Evolutionary conservation across 2,113 vertebrate genomes (phyloP).

Genomic region (Opisthocomus hoazin): DNA sequence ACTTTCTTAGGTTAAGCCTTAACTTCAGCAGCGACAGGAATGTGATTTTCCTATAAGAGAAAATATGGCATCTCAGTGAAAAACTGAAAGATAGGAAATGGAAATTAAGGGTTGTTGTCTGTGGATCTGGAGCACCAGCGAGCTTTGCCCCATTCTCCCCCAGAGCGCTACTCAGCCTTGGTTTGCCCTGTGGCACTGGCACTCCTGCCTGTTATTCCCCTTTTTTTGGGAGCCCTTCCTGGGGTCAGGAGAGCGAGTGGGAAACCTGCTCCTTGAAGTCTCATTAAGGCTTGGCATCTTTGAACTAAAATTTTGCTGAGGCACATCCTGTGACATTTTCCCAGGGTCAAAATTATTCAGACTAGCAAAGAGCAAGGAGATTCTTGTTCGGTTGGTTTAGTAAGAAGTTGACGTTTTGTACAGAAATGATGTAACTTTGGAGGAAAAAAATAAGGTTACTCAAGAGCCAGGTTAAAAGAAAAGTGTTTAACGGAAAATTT

Average conservation of each 20-base stretch:
- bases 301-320: not conserved
- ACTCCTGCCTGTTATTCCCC: not conserved
- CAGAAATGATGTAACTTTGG: not conserved
- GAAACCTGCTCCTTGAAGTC: not conserved
- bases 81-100: not conserved
- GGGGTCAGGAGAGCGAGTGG: not conserved
- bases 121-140: not conserved
- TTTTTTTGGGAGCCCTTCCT: not conserved
- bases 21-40: not conserved
- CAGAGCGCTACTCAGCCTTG: not conserved
- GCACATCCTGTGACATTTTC: conserved; percentile 15
- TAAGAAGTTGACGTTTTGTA: not conserved
- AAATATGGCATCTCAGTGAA: not conserved
- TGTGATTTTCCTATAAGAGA: not conserved
- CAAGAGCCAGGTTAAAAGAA: not conserved
- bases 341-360: conserved; percentile 8
- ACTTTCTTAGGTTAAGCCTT: not conserved
- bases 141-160: not conserved
- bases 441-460: not conserved
- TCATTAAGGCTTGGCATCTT: not conserved
- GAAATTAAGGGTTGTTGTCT: not conserved
- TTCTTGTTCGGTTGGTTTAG: conserved; percentile 39
- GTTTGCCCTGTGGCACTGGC: not conserved
- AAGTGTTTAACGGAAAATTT: not conserved
- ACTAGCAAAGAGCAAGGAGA: conserved; percentile 2